phyloP scores from a whole-genome alignment of 2,113 vertebrate genomes.

The Corythaeola cristata region DNA sequence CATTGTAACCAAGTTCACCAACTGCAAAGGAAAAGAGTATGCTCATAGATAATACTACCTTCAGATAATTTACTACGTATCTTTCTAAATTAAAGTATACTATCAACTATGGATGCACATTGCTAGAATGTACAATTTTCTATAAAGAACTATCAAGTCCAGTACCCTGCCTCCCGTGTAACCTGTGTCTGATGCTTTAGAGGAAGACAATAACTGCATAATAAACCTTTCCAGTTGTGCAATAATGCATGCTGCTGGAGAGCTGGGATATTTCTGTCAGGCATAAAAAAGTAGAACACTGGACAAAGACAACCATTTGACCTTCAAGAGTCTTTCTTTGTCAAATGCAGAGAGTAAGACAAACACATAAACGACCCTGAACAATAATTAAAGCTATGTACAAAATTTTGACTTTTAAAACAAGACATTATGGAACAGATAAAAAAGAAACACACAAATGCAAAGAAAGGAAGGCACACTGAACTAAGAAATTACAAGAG shows the following conservation, averaged over 20 bases:
- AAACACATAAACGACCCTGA: slow-evolving; percentile 39
- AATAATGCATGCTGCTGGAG: slow-evolving; percentile 54
- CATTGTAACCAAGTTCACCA: slow-evolving; percentile 21
- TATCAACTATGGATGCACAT: slow-evolving; percentile 54
- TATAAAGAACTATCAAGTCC: slow-evolving; percentile 12
- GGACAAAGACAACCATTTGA: slow-evolving; percentile 71
- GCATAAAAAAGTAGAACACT: slow-evolving; percentile 67
- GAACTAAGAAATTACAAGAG: slow-evolving; percentile 51
- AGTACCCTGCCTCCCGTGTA: slow-evolving; percentile 52
- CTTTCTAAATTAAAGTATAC: slow-evolving; percentile 59
- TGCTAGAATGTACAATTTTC: slow-evolving; percentile 47
- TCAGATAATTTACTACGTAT: slow-evolving; percentile 4
- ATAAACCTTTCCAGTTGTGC: slow-evolving; percentile 66
- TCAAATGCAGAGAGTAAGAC: slow-evolving; percentile 62
- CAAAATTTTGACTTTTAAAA: slow-evolving; percentile 64
- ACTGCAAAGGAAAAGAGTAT: slow-evolving; percentile 51
- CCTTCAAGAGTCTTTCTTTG: slow-evolving; percentile 70
- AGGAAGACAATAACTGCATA: slow-evolving; percentile 62
- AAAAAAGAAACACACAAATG: slow-evolving; percentile 55
- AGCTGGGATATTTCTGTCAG: slow-evolving; percentile 53
- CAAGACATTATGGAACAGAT: slow-evolving; percentile 51
- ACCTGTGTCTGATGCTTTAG: slow-evolving; percentile 37
- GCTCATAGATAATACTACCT: slow-evolving; percentile 41
- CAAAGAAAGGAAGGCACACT: slow-evolving; percentile 48
- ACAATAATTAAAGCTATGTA: slow-evolving; percentile 75